These are phyloP conservation scores for Vimba vimba DNA, from an alignment of 2,113 vertebrate species.

Conservation along the genomic window DNA sequence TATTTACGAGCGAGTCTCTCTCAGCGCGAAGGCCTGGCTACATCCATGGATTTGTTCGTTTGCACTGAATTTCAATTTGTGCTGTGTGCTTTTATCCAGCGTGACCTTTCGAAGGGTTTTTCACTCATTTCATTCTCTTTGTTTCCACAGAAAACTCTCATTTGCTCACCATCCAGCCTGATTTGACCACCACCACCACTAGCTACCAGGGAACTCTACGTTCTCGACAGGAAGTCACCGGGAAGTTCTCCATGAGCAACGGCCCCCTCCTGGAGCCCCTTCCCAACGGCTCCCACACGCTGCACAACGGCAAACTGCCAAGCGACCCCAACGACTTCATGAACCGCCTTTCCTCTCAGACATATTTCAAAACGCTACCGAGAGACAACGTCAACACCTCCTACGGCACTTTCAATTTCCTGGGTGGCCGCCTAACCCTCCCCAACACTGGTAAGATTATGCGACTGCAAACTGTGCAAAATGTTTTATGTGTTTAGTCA, in stretches of 20 bases:
- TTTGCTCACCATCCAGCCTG: slow-evolving; percentile 97
- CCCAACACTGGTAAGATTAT: slow-evolving; percentile 87
- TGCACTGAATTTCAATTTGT: slow-evolving; percentile 34
- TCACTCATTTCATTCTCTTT: slow-evolving; percentile 27
- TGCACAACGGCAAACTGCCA: slow-evolving; percentile 89
- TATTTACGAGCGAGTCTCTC: slow-evolving; percentile 67
- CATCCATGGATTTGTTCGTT: slow-evolving; percentile 37
- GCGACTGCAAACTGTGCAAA: not conserved
- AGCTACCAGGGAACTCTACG: slow-evolving; percentile 95
- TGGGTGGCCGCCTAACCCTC: slow-evolving; percentile 93
- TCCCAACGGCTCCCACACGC: slow-evolving; percentile 87
- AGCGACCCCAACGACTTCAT: slow-evolving; percentile 85
- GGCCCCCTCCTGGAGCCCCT: slow-evolving; percentile 93
- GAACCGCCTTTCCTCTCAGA: slow-evolving; percentile 89
- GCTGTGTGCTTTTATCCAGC: slow-evolving; percentile 5
- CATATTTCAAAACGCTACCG: slow-evolving; percentile 92
- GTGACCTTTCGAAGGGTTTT: not conserved
- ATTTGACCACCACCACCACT: slow-evolving; percentile 94
- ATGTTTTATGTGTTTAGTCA: slow-evolving; percentile 5
- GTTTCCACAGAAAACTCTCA: slow-evolving; percentile 87
- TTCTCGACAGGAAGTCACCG: slow-evolving; percentile 84
- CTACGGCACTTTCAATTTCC: slow-evolving; percentile 97
- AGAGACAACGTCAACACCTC: slow-evolving; percentile 89
- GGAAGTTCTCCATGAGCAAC: slow-evolving; percentile 92
- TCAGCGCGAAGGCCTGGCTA: slow-evolving; percentile 50